Percentiles rank a stretch among this genome's conserved stretches.
phyloP scores from a whole-genome alignment of 2,113 vertebrate genomes.

The Pelvicachromis taeniatus region DNA sequence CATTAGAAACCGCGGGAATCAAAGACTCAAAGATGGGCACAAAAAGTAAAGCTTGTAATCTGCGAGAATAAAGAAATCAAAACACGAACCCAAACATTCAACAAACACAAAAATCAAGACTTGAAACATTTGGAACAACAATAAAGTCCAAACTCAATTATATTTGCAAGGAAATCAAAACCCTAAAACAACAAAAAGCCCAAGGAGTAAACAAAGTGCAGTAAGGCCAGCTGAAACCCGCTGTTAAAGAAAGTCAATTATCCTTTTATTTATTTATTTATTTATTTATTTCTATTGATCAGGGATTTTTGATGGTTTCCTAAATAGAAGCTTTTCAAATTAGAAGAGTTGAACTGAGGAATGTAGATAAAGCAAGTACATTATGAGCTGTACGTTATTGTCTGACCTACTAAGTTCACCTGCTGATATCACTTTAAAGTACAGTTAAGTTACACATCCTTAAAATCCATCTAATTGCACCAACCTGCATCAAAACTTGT shows the following conservation, averaged over 20 bases:
- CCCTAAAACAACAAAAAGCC: not conserved
- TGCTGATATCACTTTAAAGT: not conserved
- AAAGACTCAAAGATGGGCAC: not conserved
- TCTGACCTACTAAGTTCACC: not conserved
- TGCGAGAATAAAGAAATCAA: not conserved
- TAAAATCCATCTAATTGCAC: not conserved
- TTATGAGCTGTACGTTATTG: not conserved
- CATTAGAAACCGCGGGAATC: not conserved
- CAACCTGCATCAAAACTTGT: not conserved
- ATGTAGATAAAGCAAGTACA: not conserved
- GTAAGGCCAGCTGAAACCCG: not conserved
- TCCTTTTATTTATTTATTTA: not conserved
- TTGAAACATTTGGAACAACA: not conserved
- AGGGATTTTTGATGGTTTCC: not conserved
- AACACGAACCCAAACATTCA: not conserved
- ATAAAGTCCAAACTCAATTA: not conserved
- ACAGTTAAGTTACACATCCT: not conserved
- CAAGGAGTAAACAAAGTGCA: not conserved
- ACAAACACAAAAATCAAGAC: not conserved
- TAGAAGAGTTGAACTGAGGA: not conserved
- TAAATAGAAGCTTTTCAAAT: not conserved
- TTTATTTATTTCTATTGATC: not conserved
- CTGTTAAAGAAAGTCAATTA: not conserved
- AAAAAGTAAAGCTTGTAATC: not conserved
- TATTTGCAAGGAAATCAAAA: not conserved